These are phyloP conservation scores for Anoncus sp. DNA, from an alignment of 2,888 invertebrate species.

Conservation along the genomic window DNA sequence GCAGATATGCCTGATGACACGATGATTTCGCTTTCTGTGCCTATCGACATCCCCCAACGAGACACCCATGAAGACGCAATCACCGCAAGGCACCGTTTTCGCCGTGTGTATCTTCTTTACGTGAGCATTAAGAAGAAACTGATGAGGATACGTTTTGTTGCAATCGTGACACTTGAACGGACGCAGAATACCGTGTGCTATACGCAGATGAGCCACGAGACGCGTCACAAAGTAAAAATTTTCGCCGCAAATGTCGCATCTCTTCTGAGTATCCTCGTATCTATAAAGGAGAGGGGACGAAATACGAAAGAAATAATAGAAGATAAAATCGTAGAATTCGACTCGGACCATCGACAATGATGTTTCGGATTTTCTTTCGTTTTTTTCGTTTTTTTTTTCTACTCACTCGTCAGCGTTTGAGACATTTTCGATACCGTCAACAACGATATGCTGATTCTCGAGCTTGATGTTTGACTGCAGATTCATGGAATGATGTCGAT, in stretches of 20 bases:
- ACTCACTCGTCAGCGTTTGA: conserved; percentile 59
- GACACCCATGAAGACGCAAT: conserved; percentile 76
- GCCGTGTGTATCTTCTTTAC: conserved; percentile 76
- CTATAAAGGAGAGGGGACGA: conserved; percentile 61
- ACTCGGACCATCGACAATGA: background rate
- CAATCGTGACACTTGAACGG: conserved; percentile 77
- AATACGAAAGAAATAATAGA: background rate
- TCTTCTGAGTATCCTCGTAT: conserved; percentile 71
- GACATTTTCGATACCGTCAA: conserved; percentile 26
- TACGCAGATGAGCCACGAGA: conserved; percentile 75
- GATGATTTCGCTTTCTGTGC: conserved; percentile 71
- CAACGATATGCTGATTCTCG: conserved; percentile 39
- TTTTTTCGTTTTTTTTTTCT: conserved; percentile 35
- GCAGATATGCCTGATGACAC: conserved; percentile 68
- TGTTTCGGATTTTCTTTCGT: background rate
- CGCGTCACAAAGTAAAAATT: conserved; percentile 77
- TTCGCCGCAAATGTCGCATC: conserved; percentile 75
- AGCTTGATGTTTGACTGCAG: conserved; percentile 51
- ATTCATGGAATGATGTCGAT: conserved; percentile 42
- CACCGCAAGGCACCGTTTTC: conserved; percentile 71
- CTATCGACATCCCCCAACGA: conserved; percentile 72
- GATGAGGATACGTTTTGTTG: conserved; percentile 75
- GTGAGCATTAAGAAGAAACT: conserved; percentile 77
- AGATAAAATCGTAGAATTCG: too few relatives aligned
- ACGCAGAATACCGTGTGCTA: conserved; percentile 74